Percentiles rank a stretch among this genome's conserved stretches.
These are phyloP conservation scores for Gallinago solitaria DNA, from an alignment of 2,797 vertebrate species.

Conservation along the genomic window DNA sequence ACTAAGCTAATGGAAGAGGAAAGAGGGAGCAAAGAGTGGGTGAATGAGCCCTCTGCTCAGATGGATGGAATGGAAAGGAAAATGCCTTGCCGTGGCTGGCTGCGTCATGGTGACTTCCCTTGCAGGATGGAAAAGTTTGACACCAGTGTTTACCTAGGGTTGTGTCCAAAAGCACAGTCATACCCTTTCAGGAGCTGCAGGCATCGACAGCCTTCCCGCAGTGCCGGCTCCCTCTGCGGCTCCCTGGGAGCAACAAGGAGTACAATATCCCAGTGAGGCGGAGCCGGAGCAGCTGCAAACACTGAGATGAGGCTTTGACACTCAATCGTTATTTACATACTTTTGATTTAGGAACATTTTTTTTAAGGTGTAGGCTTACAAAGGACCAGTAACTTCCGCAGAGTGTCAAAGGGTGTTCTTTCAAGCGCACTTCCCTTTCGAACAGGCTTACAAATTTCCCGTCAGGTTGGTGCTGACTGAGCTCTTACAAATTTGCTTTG, in stretches of 20 bases:
- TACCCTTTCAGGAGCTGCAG: background rate
- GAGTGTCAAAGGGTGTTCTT: background rate
- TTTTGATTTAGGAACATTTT: background rate
- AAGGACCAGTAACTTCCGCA: background rate
- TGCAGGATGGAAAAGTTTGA: background rate
- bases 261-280: background rate
- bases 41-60: background rate
- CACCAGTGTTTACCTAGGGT: conserved; percentile 6
- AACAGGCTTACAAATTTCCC: background rate
- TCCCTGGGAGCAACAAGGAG: background rate
- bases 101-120: background rate
- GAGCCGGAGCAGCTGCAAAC: background rate
- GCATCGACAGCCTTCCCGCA: fast-evolving
- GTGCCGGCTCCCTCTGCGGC: background rate
- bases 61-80: background rate
- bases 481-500: background rate
- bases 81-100: background rate
- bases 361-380: background rate
- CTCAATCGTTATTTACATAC: background rate
- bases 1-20: background rate
- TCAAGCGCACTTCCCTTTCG: background rate
- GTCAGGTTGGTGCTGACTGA: background rate
- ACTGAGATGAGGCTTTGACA: background rate
- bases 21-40: background rate
- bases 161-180: background rate